Base-by-base conservation (phyloP, 2,888 invertebrate species). In the Gortyna flavago region DNA sequence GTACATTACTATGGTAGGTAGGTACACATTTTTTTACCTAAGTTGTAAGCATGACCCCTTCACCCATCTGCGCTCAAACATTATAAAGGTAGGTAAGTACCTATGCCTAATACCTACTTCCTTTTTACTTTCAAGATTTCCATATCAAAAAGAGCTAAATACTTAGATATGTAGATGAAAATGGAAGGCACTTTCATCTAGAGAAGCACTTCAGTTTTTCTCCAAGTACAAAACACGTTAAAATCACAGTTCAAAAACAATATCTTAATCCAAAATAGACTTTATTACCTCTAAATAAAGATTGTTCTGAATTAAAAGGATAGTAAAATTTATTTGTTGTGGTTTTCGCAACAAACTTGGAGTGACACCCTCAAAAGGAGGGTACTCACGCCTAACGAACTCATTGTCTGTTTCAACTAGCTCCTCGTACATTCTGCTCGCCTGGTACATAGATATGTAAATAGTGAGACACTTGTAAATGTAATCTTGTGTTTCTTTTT, bases 361-460 rank as follows among this genome's bases (percentile, higher is more conserved):
- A 95, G 94, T 93, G 95, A 92, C 93, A 92, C 94, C 93, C 93
- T 93, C 85, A 81, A 90, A 87, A 90, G 89, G 89, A 94, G 94
- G 91, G 95, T 91, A 87, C 94, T 95, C 90, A 89, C 87, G 89
- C 86, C 94, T 95, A 95, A 96, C 95, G 95, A 96, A 95, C 93
- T 91, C 95, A 95, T 95, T 96, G 96, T 96, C 92, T 87, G 84
- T 85, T 85, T 89, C 84, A 84, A 85, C 84, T 86, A 88, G 77
- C 84, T 83, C 71, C 72, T 75, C 72, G 67, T 81, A 72, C n/a
- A 70, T 85, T 87, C 77, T 87, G 81, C 13, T 61, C 35, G 54
- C 85, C 81, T 88, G 65, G 85, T 85, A 85, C 81, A 75, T 82
- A 69, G 5, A 35, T 75, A 48, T 51, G 66, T 72, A 75, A 69